Conservation (phyloP, 2,113 vertebrate genomes). For the Scartelaos histophorus region DNA sequence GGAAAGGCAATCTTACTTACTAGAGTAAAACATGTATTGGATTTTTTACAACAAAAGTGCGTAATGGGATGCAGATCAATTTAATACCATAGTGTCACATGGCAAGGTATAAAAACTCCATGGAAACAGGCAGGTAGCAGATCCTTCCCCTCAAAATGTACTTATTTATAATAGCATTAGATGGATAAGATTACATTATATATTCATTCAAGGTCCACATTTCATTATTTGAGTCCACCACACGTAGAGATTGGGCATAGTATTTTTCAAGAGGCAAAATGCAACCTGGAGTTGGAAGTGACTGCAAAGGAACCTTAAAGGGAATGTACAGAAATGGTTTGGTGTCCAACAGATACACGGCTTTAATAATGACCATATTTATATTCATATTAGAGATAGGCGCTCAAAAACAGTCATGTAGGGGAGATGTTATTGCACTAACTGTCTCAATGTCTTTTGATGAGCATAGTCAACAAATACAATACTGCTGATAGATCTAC, state of each 20-base stretch:
- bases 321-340: conserved; percentile 44
- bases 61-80: not conserved
- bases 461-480: conserved; percentile 71
- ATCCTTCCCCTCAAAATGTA: not conserved
- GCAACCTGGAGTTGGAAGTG: conserved; percentile 37
- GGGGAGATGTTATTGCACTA: conserved; percentile 73
- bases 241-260: conserved; percentile 9
- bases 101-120: not conserved
- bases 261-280: conserved; percentile 14
- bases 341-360: conserved; percentile 50
- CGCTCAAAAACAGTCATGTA: conserved; percentile 54
- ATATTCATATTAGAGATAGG: conserved; percentile 53
- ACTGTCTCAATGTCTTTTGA: conserved; percentile 74
- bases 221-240: conserved; percentile 11
- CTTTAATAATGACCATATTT: conserved; percentile 44
- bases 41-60: no score
- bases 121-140: not conserved
- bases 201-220: not conserved
- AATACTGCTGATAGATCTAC: conserved; percentile 72
- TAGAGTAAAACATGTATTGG: no score
- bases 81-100: not conserved
- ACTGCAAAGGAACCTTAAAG: conserved; percentile 52
- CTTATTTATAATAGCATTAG: not conserved
- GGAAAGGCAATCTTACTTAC: no score
- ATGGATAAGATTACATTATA: not conserved